A percentile compares a stretch with the other conserved stretches of the same genome.
These are phyloP conservation scores for Agelastica alni DNA, from an alignment of 2,888 invertebrate genomes.

Conservation along the genomic window DNA sequence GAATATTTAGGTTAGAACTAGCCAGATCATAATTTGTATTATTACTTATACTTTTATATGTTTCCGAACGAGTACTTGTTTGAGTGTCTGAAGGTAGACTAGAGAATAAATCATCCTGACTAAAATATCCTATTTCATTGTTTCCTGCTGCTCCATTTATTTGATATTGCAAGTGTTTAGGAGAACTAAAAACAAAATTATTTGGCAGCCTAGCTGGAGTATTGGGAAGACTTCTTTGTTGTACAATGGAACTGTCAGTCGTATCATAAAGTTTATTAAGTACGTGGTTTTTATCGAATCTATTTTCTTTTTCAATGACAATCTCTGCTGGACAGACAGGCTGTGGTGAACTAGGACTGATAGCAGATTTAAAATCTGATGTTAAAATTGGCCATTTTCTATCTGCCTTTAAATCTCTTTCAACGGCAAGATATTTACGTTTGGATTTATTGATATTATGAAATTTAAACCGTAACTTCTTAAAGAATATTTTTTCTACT, in stretches of 20 bases:
- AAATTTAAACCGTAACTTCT: constrained; percentile 61
- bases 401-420: constrained; percentile 62
- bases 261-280: constrained; percentile 58
- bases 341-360: constrained; percentile 50
- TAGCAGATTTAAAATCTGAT: constrained; percentile 54
- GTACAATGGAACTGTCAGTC: constrained; percentile 16
- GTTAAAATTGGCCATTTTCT: constrained; percentile 69
- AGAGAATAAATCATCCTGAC: constrained; percentile 45
- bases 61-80: constrained; percentile 41
- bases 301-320: constrained; percentile 59
- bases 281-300: constrained; percentile 57
- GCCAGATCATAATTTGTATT: constrained; percentile 43
- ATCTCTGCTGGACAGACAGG: constrained; percentile 60
- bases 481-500: constrained; percentile 65
- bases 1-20: constrained; percentile 45
- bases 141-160: constrained; percentile 22
- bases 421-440: constrained; percentile 68
- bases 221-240: constrained; percentile 12
- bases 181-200: constrained; percentile 14
- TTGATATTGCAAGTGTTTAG: constrained; percentile 11
- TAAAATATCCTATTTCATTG: constrained; percentile 36
- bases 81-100: constrained; percentile 42
- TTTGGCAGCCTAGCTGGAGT: constrained; percentile 12
- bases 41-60: constrained; percentile 46
- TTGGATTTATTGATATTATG: constrained; percentile 63